These are phyloP conservation scores for Drosophila phalerata DNA, from an alignment of 2,888 invertebrate genomes.

Conservation along the genomic window DNA sequence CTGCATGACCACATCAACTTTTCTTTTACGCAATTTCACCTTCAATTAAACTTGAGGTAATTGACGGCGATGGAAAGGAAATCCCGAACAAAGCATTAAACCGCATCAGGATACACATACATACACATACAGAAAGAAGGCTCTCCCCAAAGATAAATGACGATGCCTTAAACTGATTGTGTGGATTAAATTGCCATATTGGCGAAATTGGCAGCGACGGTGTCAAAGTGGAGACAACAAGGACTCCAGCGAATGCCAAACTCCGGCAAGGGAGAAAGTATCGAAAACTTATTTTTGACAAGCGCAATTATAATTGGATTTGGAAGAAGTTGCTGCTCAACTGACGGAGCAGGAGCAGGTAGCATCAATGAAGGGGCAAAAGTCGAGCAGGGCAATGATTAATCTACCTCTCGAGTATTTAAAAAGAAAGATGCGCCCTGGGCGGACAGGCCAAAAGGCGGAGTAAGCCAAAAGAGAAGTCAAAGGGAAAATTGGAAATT, in stretches of 20 bases:
- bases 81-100: constrained; percentile 46
- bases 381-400: constrained; percentile 67
- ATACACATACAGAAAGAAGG: constrained; percentile 31
- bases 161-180: constrained; percentile 81
- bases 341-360: constrained; percentile 49
- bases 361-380: constrained; percentile 33
- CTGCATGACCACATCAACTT: constrained; percentile 70
- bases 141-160: constrained; percentile 69
- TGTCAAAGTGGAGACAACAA: constrained; percentile 41
- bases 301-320: constrained; percentile 82
- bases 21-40: constrained; percentile 68
- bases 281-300: constrained; percentile 82
- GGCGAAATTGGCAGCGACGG: constrained; percentile 76
- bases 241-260: constrained; percentile 23
- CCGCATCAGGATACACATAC: constrained; percentile 39
- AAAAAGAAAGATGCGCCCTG: constrained; percentile 62
- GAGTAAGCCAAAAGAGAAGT: constrained; percentile 6
- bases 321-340: constrained; percentile 64
- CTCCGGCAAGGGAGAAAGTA: constrained; percentile 57
- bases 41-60: constrained; percentile 79
- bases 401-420: constrained; percentile 80
- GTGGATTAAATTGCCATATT: constrained; percentile 81
- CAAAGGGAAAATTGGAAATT: constrained; percentile 74
- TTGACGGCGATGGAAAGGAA: constrained; percentile 67
- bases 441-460: constrained; percentile 5